Conservation (phyloP, 2,113 vertebrate species). For the Pachycephala philippinensis region DNA sequence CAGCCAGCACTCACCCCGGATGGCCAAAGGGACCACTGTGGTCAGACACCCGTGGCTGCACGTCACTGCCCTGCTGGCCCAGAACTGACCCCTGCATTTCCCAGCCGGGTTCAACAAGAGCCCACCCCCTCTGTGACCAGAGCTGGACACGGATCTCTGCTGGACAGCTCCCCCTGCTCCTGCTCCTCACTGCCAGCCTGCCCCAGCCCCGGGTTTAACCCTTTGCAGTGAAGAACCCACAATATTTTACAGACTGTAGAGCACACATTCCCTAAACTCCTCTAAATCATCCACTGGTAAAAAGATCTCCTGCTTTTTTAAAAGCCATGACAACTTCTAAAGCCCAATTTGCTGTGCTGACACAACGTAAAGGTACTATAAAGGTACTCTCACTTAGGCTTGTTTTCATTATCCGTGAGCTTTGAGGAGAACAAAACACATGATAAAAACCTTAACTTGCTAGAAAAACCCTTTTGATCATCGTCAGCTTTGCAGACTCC, state of each 20-base stretch:
- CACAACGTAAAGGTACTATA: accelerated
- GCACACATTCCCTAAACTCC: neutral
- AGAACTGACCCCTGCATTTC: neutral
- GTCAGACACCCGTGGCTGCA: accelerated
- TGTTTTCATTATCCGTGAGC: neutral
- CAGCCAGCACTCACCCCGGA: accelerated
- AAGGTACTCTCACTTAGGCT: neutral
- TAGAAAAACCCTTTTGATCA: neutral
- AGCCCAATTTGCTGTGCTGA: neutral
- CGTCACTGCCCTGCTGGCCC: neutral
- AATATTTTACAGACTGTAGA: no score
- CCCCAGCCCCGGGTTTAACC: neutral
- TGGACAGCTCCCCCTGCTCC: neutral
- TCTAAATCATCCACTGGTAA: accelerated
- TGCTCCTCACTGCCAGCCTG: neutral
- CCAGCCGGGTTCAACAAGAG: neutral
- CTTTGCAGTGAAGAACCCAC: neutral
- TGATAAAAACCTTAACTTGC: neutral
- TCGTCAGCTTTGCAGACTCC: accelerated
- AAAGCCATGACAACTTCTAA: neutral
- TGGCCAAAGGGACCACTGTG: neutral
- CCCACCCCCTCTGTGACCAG: accelerated
- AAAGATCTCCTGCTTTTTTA: neutral
- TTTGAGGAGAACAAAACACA: neutral
- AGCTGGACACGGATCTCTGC: accelerated